Conservation (phyloP, 2,888 invertebrate species). For the Cryptocheilus praepositus region DNA sequence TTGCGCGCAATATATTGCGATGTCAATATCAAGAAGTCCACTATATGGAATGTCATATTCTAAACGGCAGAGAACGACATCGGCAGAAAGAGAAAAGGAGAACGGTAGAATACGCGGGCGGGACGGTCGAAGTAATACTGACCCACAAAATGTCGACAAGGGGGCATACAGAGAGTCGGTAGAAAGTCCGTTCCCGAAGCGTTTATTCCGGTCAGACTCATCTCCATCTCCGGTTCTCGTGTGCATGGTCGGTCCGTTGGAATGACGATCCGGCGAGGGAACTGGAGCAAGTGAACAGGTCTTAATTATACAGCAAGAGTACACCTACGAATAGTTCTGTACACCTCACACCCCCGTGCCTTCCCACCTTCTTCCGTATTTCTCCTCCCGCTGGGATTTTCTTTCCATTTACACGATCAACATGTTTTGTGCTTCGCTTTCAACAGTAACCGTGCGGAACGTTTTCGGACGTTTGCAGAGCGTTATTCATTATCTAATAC, state of each 20-base stretch:
- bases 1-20: no score
- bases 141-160: conserved; percentile 38
- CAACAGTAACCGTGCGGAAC: neutral
- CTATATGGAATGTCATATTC: no score
- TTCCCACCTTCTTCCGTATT: neutral
- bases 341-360: neutral
- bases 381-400: neutral
- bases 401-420: neutral
- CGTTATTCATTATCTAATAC: no score
- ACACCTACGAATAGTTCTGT: neutral
- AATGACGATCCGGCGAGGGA: neutral
- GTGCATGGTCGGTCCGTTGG: conserved; percentile 1
- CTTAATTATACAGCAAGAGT: conserved; percentile 24
- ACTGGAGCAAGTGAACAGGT: conserved; percentile 30
- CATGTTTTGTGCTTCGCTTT: neutral
- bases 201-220: conserved; percentile 36
- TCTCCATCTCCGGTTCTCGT: conserved; percentile 20
- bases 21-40: no score
- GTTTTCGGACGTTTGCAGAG: no score
- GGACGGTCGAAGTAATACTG: conserved; percentile 29
- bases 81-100: neutral
- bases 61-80: no score
- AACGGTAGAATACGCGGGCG: conserved; percentile 7
- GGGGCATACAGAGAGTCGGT: conserved; percentile 21
- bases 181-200: conserved; percentile 40